Conservation (phyloP, 2,888 invertebrate genomes). For the Acanthosoma haemorrhoidale region DNA sequence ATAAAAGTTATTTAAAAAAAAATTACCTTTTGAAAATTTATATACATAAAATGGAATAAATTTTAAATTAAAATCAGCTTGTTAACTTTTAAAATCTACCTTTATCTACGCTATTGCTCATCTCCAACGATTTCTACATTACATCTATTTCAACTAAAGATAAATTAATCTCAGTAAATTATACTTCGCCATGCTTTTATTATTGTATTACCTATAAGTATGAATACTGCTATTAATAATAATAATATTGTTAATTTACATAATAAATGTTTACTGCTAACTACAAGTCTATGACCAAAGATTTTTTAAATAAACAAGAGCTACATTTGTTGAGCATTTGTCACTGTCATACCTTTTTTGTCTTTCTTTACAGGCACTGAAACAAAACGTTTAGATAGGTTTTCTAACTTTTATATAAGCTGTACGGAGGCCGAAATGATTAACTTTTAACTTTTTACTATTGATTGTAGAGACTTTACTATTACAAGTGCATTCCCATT, state of each 20-base stretch:
- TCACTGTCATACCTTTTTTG: constrained; percentile 41
- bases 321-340: constrained; percentile 23
- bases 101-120: background rate
- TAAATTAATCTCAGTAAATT: background rate
- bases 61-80: background rate
- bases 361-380: constrained; percentile 43
- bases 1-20: background rate
- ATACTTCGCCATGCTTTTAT: constrained; percentile 14
- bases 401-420: constrained; percentile 9
- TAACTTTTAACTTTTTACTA: too few relatives aligned
- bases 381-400: constrained; percentile 39
- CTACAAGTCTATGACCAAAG: constrained; percentile 12
- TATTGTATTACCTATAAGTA: background rate
- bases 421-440: too few relatives aligned
- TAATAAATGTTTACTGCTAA: constrained; percentile 18
- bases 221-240: constrained; percentile 11
- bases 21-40: background rate
- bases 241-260: background rate
- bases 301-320: constrained; percentile 13
- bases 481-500: too few relatives aligned
- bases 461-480: too few relatives aligned
- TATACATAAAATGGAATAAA: too few relatives aligned
- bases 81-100: constrained; percentile 1
- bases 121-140: constrained; percentile 2
- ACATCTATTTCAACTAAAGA: background rate